phyloP scores from a whole-genome alignment of 2,797 vertebrate genomes.

The Hyperoplus immaculatus region DNA sequence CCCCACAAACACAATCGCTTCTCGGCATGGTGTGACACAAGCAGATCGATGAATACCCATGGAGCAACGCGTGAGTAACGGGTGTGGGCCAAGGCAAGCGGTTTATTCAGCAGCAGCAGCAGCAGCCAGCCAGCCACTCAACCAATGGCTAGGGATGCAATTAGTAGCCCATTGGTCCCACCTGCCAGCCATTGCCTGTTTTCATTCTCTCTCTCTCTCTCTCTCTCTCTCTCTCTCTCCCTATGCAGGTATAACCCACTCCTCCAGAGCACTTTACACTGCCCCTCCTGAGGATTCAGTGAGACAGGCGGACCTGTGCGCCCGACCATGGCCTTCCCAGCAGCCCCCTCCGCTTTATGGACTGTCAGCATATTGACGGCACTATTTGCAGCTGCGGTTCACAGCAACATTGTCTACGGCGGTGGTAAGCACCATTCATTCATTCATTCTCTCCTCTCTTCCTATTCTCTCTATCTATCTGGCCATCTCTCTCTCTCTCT shows the following conservation, averaged over 20 bases:
- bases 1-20: conserved; percentile 34
- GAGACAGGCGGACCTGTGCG: conserved; percentile 73
- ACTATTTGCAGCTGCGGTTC: conserved; percentile 70
- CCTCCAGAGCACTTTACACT: conserved; percentile 58
- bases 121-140: background rate
- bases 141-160: conserved; percentile 63
- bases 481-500: conserved; percentile 53
- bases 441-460: conserved; percentile 36
- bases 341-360: conserved; percentile 66
- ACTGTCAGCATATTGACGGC: conserved; percentile 73
- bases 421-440: conserved; percentile 54
- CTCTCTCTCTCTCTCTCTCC: conserved; percentile 56
- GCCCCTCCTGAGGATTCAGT: conserved; percentile 76
- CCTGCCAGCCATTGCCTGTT: no score
- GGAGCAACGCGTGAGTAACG: conserved; percentile 66
- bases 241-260: conserved; percentile 73
- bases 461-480: conserved; percentile 31
- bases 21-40: conserved; percentile 64
- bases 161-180: conserved; percentile 49
- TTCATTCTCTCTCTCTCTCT: conserved; percentile 38
- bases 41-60: conserved; percentile 80
- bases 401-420: conserved; percentile 73
- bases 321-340: conserved; percentile 80
- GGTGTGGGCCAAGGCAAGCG: conserved; percentile 47
- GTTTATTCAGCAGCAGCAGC: conserved; percentile 58